Evolutionary conservation across 2,797 vertebrate species (phyloP).

Genomic region (Megaceryle alcyon): DNA sequence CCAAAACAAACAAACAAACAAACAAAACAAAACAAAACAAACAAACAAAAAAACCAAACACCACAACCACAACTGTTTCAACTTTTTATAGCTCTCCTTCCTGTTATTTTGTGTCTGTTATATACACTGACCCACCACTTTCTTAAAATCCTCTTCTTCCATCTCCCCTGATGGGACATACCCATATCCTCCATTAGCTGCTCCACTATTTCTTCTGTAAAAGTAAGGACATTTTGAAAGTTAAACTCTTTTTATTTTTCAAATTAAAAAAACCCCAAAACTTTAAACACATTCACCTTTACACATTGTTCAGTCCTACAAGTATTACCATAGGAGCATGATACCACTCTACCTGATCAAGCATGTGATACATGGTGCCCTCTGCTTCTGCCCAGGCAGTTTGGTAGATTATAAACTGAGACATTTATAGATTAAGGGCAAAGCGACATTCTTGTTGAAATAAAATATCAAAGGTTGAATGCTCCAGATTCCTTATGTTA

Average conservation of each 20-base stretch:
- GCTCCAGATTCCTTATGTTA: not conserved
- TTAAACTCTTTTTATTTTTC: not conserved
- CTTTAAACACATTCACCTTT: not conserved
- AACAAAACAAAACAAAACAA: too few species aligned
- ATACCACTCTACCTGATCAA: not conserved
- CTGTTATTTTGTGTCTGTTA: not conserved
- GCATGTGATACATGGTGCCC: not conserved
- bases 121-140: not conserved
- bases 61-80: not conserved
- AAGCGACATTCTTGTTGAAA: constrained; percentile 15
- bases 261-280: too few species aligned
- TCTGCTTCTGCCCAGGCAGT: constrained; percentile 12
- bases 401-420: constrained; percentile 54
- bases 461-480: constrained; percentile 16
- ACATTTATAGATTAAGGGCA: not conserved
- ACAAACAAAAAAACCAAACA: too few species aligned
- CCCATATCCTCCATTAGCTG: not conserved
- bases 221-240: not conserved
- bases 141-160: not conserved
- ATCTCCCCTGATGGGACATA: not conserved
- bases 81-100: not conserved
- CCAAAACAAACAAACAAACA: too few species aligned
- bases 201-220: not conserved
- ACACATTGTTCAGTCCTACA: not conserved
- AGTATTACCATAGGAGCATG: not conserved